Evolutionary conservation across 1,140 invertebrate species (phyloP).

Genomic region (Lepidurus apus): DNA sequence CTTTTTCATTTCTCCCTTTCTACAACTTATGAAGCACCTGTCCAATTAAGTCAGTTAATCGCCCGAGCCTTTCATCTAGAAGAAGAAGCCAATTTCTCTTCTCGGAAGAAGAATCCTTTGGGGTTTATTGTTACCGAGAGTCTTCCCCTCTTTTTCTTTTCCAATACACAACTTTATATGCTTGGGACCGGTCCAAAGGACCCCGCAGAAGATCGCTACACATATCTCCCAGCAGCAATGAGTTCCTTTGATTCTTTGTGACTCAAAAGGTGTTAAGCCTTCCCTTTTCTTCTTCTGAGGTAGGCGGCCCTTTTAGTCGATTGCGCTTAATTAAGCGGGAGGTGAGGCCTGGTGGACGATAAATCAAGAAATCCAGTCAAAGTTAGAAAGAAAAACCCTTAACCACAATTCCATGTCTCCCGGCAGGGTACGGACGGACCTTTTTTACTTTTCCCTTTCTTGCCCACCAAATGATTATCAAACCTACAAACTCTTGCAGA

Average conservation of each 20-base stretch:
- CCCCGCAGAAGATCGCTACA: neutral
- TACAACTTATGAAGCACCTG: constrained; percentile 7
- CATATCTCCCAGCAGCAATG: neutral
- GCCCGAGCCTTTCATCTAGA: neutral
- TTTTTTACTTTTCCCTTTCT: too few relatives aligned
- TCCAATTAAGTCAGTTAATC: constrained; percentile 22
- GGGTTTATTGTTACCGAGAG: too few relatives aligned
- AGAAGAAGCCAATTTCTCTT: neutral
- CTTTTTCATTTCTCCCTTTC: constrained; percentile 2
- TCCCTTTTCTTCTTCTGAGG: constrained; percentile 14
- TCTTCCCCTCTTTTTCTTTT: neutral
- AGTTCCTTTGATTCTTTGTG: neutral
- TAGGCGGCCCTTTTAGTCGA: constrained; percentile 10
- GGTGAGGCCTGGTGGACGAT: neutral
- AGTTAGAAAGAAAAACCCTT: too few relatives aligned
- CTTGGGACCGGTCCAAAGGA: too few relatives aligned
- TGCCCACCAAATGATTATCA: too few relatives aligned
- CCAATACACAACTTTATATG: neutral
- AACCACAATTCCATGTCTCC: too few relatives aligned
- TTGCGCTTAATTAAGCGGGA: constrained; percentile 15
- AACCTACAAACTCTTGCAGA: too few relatives aligned
- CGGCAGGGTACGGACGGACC: too few relatives aligned
- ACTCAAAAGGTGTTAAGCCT: neutral
- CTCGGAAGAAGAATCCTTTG: too few relatives aligned
- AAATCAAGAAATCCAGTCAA: neutral